Evolutionary conservation across 2,113 vertebrate genomes (phyloP), one percentile per base, ranked within the genome.

Genomic region (Thunnus maccoyii): DNA sequence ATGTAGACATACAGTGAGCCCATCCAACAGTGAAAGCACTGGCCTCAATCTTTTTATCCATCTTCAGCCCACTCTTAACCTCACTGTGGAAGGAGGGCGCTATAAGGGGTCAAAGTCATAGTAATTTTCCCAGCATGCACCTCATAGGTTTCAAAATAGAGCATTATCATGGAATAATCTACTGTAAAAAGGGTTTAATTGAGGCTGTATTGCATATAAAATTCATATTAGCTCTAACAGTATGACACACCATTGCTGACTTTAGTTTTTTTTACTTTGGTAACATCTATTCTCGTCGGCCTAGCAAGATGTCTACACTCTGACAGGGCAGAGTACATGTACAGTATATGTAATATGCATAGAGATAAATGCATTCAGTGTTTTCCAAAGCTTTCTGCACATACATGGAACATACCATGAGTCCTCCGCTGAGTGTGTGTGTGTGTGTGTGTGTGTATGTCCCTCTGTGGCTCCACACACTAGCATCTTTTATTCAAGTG

Each of bases 401-500:
- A 60, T 50, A 70, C 58, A 22, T 2, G 12, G 17, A 62, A 2
- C 4, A 71, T 25, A 48, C 5, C 30, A 54, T 3, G 4, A 6
- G 16, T 25, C 14, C 55, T 64, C 36, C 32, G 3, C 22, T 66
- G 55, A 48, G 12, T 30, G 2, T 72, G 22, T 22, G 22, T 22
- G 12, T 30, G 2, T 72, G 22, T 22, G 22, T 22, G 22, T 22
- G 22, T 22, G 22, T 1, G 22, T 22, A 22, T 22, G 46, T 82
- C 57, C 62, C 9, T 57, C 15, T 56, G 71, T 69, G 50, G 52
- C 71, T 55, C 78, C 48, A 69, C 47, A 44, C 80, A 79, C 27
- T 73, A 64, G 58, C 86, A 76, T 92, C 67, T 86, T 86, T 87
- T 72, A 80, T 91, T 89, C 78, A 61, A 82, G 78, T 86, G 88